Percentiles rank a stretch among this genome's conserved stretches.
Evolutionary conservation across 1,140 invertebrate species (phyloP).

Genomic region (Probaryconus sp.): DNA sequence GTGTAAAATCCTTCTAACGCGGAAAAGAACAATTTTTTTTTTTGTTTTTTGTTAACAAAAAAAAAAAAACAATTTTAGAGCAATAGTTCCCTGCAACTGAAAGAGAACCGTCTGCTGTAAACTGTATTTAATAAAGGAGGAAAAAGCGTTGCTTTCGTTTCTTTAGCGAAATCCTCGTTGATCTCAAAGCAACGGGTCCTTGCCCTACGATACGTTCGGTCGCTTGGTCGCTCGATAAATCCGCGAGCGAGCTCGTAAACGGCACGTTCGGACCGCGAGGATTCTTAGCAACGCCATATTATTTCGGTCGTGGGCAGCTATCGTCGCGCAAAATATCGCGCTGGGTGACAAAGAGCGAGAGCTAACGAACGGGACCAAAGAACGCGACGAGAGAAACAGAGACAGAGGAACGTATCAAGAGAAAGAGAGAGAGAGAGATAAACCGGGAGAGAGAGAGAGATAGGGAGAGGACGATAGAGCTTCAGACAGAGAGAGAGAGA

Average conservation of each 20-base stretch:
- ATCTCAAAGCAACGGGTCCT: too few species aligned
- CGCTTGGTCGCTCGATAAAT: slow-evolving; percentile 29
- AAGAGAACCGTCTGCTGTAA: too few species aligned
- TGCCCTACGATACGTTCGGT: too few species aligned
- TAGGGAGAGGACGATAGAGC: slow-evolving; percentile 61
- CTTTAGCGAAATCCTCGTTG: too few species aligned
- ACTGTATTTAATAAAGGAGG: too few species aligned
- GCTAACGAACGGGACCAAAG: slow-evolving; percentile 1
- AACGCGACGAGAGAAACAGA: slow-evolving; percentile 2
- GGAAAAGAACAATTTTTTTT: too few species aligned
- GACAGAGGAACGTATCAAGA: neutral
- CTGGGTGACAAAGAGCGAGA: neutral
- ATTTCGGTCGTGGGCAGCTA: slow-evolving; percentile 19
- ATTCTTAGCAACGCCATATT: slow-evolving; percentile 33
- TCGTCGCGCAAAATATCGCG: slow-evolving; percentile 10
- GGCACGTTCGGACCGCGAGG: slow-evolving; percentile 15
- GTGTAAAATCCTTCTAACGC: too few species aligned
- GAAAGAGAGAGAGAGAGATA: slow-evolving; percentile 5
- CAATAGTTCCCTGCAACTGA: too few species aligned
- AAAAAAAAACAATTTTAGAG: too few species aligned
- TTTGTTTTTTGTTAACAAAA: too few species aligned
- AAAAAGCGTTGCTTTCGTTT: too few species aligned
- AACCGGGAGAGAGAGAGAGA: too few species aligned
- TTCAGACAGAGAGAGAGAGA: slow-evolving; percentile 68
- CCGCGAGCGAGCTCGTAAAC: slow-evolving; percentile 9